These are phyloP conservation scores for Gryllus bimaculatus DNA, from an alignment of 1,140 invertebrate species.

Conservation along the genomic window DNA sequence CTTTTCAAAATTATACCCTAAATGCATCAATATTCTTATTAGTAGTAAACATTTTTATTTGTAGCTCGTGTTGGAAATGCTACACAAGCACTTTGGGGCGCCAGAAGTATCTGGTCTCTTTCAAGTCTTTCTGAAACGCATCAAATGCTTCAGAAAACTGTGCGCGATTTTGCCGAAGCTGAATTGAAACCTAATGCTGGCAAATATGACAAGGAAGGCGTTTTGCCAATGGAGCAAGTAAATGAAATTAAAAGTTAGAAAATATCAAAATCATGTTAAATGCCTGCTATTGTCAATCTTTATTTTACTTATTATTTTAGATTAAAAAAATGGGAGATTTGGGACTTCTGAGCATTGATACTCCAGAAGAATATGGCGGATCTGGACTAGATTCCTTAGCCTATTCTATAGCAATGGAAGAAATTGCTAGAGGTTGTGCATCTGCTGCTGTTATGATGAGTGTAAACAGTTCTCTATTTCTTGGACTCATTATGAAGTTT, in stretches of 20 bases:
- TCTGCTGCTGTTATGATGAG: conserved; percentile 83
- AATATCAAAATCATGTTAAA: background rate
- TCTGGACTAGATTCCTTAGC: conserved; percentile 84
- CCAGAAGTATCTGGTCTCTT: conserved; percentile 52
- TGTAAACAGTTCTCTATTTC: conserved; percentile 77
- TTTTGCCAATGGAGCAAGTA: conserved; percentile 68
- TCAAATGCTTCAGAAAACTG: conserved; percentile 85
- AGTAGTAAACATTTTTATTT: background rate
- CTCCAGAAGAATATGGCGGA: conserved; percentile 78
- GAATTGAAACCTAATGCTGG: conserved; percentile 80
- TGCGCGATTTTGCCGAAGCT: conserved; percentile 81
- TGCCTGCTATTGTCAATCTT: background rate
- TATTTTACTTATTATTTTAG: conserved; percentile 45
- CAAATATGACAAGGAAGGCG: conserved; percentile 73
- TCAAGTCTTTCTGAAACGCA: conserved; percentile 76
- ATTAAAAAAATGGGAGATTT: conserved; percentile 87
- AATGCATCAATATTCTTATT: too few relatives aligned
- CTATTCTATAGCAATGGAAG: conserved; percentile 90
- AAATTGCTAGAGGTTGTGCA: conserved; percentile 59
- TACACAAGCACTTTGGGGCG: background rate
- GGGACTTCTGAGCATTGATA: conserved; percentile 73
- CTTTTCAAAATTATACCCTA: too few relatives aligned
- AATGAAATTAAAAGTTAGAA: background rate
- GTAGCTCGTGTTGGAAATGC: background rate
- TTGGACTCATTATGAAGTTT: conserved; percentile 72